Conservation (phyloP, 2,113 vertebrate genomes). For the Gracilinanus agilis region DNA sequence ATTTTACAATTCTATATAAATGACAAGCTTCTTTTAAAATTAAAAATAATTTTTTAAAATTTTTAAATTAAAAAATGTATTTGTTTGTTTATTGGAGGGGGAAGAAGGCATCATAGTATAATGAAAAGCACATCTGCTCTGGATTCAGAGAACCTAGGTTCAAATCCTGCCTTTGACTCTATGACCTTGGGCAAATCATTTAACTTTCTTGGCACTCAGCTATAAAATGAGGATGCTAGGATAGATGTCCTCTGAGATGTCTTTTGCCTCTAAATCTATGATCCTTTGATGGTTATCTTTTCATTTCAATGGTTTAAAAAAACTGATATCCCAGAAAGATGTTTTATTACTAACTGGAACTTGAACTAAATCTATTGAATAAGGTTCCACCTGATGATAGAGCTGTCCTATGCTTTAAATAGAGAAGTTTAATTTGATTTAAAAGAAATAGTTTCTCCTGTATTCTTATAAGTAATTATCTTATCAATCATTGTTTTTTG, state of each 20-base stretch:
- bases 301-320: background rate
- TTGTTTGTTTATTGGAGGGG: background rate
- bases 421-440: background rate
- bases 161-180: background rate
- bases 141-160: background rate
- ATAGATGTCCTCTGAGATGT: background rate
- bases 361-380: too few species aligned
- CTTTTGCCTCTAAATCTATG: background rate
- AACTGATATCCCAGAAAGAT: background rate
- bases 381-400: background rate
- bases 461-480: background rate
- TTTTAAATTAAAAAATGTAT: too few species aligned
- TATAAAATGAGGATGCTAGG: background rate
- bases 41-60: too few species aligned
- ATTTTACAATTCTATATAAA: background rate
- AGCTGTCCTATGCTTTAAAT: background rate
- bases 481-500: slow-evolving; percentile 51
- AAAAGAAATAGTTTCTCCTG: background rate
- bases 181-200: background rate
- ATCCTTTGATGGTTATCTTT: background rate
- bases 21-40: background rate
- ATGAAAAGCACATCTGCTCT: background rate
- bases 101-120: background rate
- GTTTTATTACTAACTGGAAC: background rate
- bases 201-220: background rate